These are phyloP conservation scores for Tautogolabrus adspersus DNA, from an alignment of 2,113 vertebrate species.

Conservation along the genomic window DNA sequence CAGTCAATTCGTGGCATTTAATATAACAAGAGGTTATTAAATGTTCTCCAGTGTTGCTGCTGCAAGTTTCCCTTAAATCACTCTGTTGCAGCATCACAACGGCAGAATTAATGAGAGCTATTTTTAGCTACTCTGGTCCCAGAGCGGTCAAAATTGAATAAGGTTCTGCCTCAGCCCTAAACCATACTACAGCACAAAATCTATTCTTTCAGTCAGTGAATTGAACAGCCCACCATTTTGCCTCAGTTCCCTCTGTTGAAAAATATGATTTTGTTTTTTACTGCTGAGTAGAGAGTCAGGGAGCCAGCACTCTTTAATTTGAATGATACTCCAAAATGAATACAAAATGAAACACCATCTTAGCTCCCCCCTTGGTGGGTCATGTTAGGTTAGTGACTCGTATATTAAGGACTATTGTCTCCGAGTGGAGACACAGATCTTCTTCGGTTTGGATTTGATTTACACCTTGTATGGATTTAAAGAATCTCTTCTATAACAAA, in stretches of 20 bases:
- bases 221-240: slow-evolving; percentile 42
- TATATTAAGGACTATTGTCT: slow-evolving; percentile 4
- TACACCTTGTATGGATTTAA: not conserved
- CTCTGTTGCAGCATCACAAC: slow-evolving; percentile 78
- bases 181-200: slow-evolving; percentile 66
- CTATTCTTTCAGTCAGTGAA: slow-evolving; percentile 45
- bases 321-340: slow-evolving; percentile 36
- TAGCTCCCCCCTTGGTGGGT: slow-evolving; percentile 3
- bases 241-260: slow-evolving; percentile 26
- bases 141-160: slow-evolving; percentile 75
- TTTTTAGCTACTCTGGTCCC: slow-evolving; percentile 72
- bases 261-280: slow-evolving; percentile 56
- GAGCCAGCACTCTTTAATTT: slow-evolving; percentile 35
- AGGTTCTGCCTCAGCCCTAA: slow-evolving; percentile 64
- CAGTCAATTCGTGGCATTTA: slow-evolving; percentile 38
- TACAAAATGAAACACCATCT: slow-evolving; percentile 30
- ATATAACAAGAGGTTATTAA: slow-evolving; percentile 66
- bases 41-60: slow-evolving; percentile 56
- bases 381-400: slow-evolving; percentile 12
- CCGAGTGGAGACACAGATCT: not conserved
- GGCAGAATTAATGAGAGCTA: slow-evolving; percentile 79
- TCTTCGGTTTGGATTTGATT: not conserved
- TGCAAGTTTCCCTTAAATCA: slow-evolving; percentile 72
- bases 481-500: not conserved
- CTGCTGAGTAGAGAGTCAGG: slow-evolving; percentile 29